phyloP scores from a whole-genome alignment of 2,888 invertebrate genomes.

The Catocala fraxini region DNA sequence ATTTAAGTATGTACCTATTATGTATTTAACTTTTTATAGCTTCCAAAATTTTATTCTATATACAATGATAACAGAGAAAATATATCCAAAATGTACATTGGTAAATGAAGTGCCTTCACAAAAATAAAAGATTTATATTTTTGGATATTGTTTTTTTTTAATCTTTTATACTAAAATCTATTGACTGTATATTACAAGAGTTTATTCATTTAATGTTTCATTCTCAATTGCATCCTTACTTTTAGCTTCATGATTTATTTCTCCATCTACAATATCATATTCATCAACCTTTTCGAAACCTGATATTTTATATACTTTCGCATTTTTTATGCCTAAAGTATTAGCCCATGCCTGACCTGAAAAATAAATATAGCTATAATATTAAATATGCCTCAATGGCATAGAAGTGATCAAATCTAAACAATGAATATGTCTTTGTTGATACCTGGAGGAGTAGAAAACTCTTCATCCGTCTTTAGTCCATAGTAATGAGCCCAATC shows the following conservation, averaged over 20 bases:
- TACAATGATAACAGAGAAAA: conserved; percentile 7
- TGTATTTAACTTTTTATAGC: no score
- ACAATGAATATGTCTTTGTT: neutral
- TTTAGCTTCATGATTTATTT: conserved; percentile 39
- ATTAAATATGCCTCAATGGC: no score
- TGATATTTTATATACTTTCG: conserved; percentile 85
- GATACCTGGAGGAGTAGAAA: conserved; percentile 86
- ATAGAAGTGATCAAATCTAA: neutral
- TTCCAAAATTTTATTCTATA: conserved; percentile 1
- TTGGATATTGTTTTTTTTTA: conserved; percentile 15
- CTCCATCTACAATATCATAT: conserved; percentile 80
- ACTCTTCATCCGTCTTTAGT: conserved; percentile 88
- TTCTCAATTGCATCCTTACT: neutral
- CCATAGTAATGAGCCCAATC: conserved; percentile 91
- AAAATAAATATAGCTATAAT: no score
- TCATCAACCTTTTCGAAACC: conserved; percentile 83
- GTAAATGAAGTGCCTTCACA: conserved; percentile 36
- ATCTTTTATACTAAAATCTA: no score
- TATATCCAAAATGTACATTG: conserved; percentile 19
- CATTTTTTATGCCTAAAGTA: conserved; percentile 86
- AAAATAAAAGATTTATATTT: conserved; percentile 42
- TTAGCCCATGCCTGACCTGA: conserved; percentile 87
- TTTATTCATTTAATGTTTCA: neutral
- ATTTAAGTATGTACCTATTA: conserved; percentile 24
- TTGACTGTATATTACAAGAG: no score